These are phyloP conservation scores for Idaea dimidiata DNA, from an alignment of 2,888 invertebrate genomes.

Conservation along the genomic window DNA sequence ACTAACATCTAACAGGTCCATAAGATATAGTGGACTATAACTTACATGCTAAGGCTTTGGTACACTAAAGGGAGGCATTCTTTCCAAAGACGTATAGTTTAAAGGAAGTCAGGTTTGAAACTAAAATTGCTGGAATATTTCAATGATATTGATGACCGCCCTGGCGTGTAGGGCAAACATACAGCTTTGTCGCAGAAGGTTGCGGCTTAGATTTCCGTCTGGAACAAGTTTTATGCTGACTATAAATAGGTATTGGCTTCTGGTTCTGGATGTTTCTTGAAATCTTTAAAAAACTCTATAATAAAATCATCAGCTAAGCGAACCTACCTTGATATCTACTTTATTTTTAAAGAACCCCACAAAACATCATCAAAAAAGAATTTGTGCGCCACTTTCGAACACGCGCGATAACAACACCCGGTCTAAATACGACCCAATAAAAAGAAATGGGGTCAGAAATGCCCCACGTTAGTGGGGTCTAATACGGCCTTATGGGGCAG, in stretches of 20 bases:
- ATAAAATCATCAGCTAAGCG: background rate
- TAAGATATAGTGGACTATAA: background rate
- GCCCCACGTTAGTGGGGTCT: constrained; percentile 28
- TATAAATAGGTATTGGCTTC: no score
- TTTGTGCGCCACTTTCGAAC: background rate
- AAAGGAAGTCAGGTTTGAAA: no score
- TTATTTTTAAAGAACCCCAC: background rate
- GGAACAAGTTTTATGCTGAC: no score
- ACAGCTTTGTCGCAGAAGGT: no score
- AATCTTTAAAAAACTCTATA: no score
- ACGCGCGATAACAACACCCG: constrained; percentile 8
- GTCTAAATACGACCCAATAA: constrained; percentile 49
- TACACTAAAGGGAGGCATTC: background rate
- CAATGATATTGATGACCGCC: no score
- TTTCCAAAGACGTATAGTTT: no score
- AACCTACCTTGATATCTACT: background rate
- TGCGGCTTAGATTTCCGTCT: no score
- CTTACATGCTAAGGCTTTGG: background rate
- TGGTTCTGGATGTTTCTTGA: no score
- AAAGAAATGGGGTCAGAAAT: constrained; percentile 46
- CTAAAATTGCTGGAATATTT: no score
- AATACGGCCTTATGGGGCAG: constrained; percentile 27
- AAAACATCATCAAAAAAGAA: background rate
- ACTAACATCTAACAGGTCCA: background rate
- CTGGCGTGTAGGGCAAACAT: no score